Base-by-base conservation (phyloP, 2,888 invertebrate genomes). In the Lasioglossum malachurum region DNA sequence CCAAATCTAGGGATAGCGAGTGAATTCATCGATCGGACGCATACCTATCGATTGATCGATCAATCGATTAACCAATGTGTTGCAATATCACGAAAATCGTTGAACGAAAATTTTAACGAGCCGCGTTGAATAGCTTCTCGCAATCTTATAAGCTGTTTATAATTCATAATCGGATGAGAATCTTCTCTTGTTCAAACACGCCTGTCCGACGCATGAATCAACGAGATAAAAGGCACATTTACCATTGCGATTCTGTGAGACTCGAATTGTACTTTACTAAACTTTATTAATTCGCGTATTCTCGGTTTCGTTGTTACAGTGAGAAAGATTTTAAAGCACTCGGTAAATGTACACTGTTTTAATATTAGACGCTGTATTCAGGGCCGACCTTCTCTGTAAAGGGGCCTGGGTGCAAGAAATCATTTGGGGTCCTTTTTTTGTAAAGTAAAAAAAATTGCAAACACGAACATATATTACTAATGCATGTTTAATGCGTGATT, bases 181-280 rank as follows among this genome's bases (percentile, higher is more conserved):
- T 74, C 27, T 27, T 64, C 31, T 27, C 2, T 60, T 75, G 57
- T 27, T 84, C 49, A 60, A 78, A 53, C 23, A 77, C 4, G 31
- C 10, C n/a, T 35, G 64, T 10, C 31, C 60, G 49, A 19, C 75
- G 41, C 49, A 27, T 53, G 46, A 53, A 35, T 83, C 73, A n/a
- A 53, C 44, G 19, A 83, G 64, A 78, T 78, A 78, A 64, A 78
- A 53, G 4, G 8, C 5, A 44, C 16, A 73, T 14, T 12, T 49
- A 44, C 19, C 4, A 82, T n/a, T 12, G 27, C 12, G 23, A 53
- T 53, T 53, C 53, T 53, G 8, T 23, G 8, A 53, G 53, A 4
- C 2, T 57, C n/a, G n/a, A 57, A 57, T 57, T n/a, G n/a, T n/a
- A 57, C 23, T n/a, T n/a, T 12, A 12, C n/a, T 4, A 12, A 57